Percentiles rank a stretch among this genome's conserved stretches.
phyloP scores from a whole-genome alignment of 2,113 vertebrate genomes.

The Daboia siamensis region DNA sequence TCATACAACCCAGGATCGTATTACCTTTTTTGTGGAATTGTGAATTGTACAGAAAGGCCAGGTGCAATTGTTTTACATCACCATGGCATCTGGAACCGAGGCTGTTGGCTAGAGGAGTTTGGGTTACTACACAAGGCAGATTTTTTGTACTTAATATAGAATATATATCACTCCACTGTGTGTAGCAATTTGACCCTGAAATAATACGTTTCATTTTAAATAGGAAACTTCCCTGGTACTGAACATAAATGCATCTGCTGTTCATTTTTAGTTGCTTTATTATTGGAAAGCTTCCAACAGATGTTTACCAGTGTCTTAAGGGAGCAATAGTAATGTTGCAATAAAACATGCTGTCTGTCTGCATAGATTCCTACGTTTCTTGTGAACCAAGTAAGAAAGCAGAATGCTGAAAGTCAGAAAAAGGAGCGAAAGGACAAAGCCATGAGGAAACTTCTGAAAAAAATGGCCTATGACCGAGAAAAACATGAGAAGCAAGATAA shows the following conservation, averaged over 20 bases:
- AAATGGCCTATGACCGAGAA: conserved; percentile 87
- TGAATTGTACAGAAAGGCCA: background rate
- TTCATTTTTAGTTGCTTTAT: background rate
- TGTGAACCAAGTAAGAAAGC: conserved; percentile 89
- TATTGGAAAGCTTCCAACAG: background rate
- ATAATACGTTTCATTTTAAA: background rate
- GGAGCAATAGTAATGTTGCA: background rate
- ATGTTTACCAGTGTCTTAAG: background rate
- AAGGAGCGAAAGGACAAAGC: conserved; percentile 84
- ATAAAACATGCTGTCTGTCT: conserved; percentile 12
- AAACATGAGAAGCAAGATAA: conserved; percentile 80
- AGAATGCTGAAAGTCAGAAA: conserved; percentile 83
- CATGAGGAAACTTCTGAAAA: conserved; percentile 90
- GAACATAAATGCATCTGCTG: conserved; percentile 4
- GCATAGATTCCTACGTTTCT: conserved; percentile 93
- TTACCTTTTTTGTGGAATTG: background rate
- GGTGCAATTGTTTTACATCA: background rate
- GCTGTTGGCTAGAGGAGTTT: background rate
- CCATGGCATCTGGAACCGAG: background rate
- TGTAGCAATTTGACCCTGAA: background rate
- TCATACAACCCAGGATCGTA: no score
- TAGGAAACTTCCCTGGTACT: background rate
- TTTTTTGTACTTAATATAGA: background rate
- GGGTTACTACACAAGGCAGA: background rate
- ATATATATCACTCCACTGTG: background rate